A percentile compares a stretch with the other conserved stretches of the same genome.
phyloP scores from a whole-genome alignment of 2,888 invertebrate genomes.

The Dryocosmus kuriphilus region DNA sequence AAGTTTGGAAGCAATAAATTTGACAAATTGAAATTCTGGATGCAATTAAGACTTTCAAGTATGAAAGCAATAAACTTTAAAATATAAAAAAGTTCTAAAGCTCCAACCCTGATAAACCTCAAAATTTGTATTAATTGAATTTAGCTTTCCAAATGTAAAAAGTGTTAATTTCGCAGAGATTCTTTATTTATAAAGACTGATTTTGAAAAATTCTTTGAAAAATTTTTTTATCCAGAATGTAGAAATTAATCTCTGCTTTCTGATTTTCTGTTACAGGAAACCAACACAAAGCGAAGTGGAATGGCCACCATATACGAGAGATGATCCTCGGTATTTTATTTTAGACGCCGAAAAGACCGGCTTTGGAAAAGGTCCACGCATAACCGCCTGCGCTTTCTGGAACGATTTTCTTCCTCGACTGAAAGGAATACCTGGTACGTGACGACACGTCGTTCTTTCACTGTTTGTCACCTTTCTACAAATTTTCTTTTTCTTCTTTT shows the following conservation, averaged over 20 bases:
- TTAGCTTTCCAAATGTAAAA: no score
- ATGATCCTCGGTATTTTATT: constrained; percentile 92
- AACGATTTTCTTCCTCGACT: constrained; percentile 95
- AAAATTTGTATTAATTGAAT: no score
- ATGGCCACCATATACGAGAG: constrained; percentile 93
- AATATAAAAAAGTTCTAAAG: not conserved
- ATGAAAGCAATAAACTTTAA: no score
- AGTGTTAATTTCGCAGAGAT: no score
- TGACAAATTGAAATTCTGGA: no score
- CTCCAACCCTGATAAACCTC: not conserved
- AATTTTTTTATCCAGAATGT: not conserved
- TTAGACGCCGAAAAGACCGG: constrained; percentile 90
- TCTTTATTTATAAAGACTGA: no score
- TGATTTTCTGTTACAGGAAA: constrained; percentile 72
- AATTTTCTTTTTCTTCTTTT: constrained; percentile 38
- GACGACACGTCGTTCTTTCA: not conserved
- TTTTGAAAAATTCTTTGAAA: not conserved
- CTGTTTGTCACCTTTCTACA: constrained; percentile 21
- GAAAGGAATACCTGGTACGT: constrained; percentile 84
- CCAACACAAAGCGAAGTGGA: constrained; percentile 83
- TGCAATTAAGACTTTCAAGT: no score
- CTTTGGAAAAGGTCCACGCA: constrained; percentile 86
- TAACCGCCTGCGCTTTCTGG: constrained; percentile 97
- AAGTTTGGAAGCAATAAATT: no score
- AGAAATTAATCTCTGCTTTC: not conserved